A percentile compares a stretch with the other conserved stretches of the same genome.
phyloP scores from a whole-genome alignment of 64 coral and sea anemone genomes.

The Hydrozoanthus tunicans region DNA sequence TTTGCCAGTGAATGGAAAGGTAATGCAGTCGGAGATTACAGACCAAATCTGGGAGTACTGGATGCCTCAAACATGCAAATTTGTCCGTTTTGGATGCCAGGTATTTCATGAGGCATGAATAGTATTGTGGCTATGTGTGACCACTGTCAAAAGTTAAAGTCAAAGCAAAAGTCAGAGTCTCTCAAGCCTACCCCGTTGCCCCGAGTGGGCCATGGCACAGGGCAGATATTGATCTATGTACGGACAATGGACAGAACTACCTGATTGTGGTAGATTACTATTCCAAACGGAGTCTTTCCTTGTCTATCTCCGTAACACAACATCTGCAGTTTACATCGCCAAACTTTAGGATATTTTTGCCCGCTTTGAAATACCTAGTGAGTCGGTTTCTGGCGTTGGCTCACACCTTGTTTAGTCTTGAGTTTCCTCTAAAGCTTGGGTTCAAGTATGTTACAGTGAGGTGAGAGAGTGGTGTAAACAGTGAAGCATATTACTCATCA shows the following conservation, averaged over 20 bases:
- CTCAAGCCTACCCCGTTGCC: not conserved
- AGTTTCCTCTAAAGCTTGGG: not conserved
- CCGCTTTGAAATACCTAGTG: not conserved
- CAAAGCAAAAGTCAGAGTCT: not conserved
- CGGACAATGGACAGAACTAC: not conserved
- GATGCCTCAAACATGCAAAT: not conserved
- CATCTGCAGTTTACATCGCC: conserved; percentile 14
- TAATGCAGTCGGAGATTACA: not conserved
- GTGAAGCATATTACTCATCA: not conserved
- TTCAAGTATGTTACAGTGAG: conserved; percentile 4
- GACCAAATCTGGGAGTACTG: not conserved
- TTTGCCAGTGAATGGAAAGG: not conserved
- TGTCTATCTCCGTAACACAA: not conserved
- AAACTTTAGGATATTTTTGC: conserved; percentile 10
- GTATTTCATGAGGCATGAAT: not conserved
- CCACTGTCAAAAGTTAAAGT: not conserved
- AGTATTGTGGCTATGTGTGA: not conserved
- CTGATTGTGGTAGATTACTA: not conserved
- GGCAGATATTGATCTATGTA: not conserved
- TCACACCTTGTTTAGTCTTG: not conserved
- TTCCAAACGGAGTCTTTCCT: not conserved
- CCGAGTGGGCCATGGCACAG: not conserved
- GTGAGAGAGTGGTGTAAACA: not conserved
- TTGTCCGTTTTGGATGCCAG: not conserved
- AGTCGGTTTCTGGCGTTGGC: not conserved